Evolutionary conservation across 1,140 invertebrate genomes (phyloP), one percentile per base, ranked within the genome.

Genomic region (Apolygus lucorum): DNA sequence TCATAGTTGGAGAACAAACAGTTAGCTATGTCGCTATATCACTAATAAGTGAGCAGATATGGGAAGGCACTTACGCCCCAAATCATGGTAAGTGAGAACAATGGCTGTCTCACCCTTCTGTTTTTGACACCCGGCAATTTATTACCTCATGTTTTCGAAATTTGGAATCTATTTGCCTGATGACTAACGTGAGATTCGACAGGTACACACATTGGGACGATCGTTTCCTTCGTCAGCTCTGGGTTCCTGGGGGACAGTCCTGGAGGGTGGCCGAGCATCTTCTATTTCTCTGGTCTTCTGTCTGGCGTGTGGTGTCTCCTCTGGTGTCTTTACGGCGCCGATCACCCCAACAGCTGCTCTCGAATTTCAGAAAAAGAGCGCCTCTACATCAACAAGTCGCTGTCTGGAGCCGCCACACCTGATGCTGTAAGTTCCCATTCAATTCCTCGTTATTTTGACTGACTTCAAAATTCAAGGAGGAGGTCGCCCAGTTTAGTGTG

Each of bases 151-250:
- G 22, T 14, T 22, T 59, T 59, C 22, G 13, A 59, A 4, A 49
- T 49, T 49, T 4, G 13, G 54, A 14, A 22, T 24, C 13, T 22
- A 13, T 49, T 13, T 59, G 11, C 22, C 8, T 14, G 11, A 59
- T 59, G 4, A 22, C 22, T 59, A 59, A 14, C 22, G 4, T 13
- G 54, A 4, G 4, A 4, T 24, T 59, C 22, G 11, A 14, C 74
- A 68, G 74, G 79, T 26, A 73, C 75, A 2, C 75, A 77, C 21
- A 72, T 79, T 21, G 78, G 78, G 68, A 78, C 78, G 59, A 85
- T 92, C 75, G 78, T 79, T 13, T 81, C 80, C 76, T 76, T 78
- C 76, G 84, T 84, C 27, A 82, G 83, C 70, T 83, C 85, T 70
- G 87, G 87, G 0, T 79, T 83, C 28, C 78, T 88, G 8, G 54